Conservation (phyloP, 1,140 invertebrate genomes). For the Phocides pigmalion region DNA sequence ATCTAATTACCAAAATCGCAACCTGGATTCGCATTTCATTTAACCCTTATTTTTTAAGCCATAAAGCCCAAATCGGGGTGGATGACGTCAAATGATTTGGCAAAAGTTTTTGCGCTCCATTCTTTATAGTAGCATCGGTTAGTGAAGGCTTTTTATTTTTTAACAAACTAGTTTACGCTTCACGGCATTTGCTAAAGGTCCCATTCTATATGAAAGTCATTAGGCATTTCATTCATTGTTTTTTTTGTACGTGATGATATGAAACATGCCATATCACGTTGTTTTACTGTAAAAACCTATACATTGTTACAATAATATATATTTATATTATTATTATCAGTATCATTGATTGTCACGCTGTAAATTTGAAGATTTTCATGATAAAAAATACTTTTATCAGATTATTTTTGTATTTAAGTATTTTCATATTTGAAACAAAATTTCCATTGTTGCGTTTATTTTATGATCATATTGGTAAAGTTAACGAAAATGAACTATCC, state of each 20-base stretch:
- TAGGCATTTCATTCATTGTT: background rate
- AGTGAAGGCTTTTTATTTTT: constrained; percentile 42
- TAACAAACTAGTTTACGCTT: constrained; percentile 35
- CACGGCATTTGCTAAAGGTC: constrained; percentile 17
- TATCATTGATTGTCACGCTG: too few species aligned
- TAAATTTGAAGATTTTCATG: too few species aligned
- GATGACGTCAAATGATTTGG: constrained; percentile 28
- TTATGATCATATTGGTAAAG: too few species aligned
- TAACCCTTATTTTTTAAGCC: constrained; percentile 11
- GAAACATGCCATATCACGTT: too few species aligned
- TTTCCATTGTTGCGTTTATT: too few species aligned
- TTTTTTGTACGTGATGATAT: background rate
- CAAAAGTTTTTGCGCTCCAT: constrained; percentile 59
- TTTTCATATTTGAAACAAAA: too few species aligned
- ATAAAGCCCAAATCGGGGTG: constrained; percentile 15
- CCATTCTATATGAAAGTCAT: constrained; percentile 5
- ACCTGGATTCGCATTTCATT: constrained; percentile 1
- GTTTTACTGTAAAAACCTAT: too few species aligned
- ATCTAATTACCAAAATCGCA: constrained; percentile 70
- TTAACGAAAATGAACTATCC: too few species aligned
- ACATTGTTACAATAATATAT: too few species aligned
- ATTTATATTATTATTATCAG: too few species aligned
- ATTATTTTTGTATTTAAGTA: too few species aligned
- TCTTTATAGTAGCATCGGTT: constrained; percentile 68
- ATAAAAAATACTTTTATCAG: too few species aligned